Evolutionary conservation across 2,113 vertebrate species (phyloP).

Genomic region (Chionodraco myersi): DNA sequence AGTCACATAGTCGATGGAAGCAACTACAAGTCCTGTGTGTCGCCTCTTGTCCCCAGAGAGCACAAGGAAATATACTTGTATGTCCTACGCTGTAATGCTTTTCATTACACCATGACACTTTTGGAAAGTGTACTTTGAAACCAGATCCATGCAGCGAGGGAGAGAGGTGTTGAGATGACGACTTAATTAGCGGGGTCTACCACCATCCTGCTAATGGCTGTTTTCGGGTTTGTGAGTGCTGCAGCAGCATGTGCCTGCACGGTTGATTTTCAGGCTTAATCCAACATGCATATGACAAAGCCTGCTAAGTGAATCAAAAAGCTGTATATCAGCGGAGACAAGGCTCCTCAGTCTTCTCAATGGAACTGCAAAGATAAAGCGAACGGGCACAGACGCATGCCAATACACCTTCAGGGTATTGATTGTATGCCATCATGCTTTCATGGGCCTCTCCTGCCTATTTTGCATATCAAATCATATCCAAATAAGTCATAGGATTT

Average conservation of each 20-base stretch:
- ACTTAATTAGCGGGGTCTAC: constrained; percentile 61
- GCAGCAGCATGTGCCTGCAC: constrained; percentile 7
- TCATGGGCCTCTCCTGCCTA: constrained; percentile 37
- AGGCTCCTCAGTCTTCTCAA: constrained; percentile 61
- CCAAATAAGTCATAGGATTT: constrained; percentile 35
- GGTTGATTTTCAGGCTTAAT: constrained; percentile 67
- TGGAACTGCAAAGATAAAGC: constrained; percentile 49
- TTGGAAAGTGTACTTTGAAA: constrained; percentile 44
- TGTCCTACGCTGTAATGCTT: constrained; percentile 20
- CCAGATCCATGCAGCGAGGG: constrained; percentile 27
- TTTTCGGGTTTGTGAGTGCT: constrained; percentile 37
- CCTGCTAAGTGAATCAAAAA: constrained; percentile 76
- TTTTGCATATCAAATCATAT: constrained; percentile 47
- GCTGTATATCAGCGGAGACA: constrained; percentile 66
- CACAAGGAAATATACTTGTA: constrained; percentile 27
- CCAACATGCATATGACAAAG: constrained; percentile 72
- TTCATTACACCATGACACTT: constrained; percentile 23
- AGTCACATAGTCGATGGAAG: constrained; percentile 57
- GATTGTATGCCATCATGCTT: constrained; percentile 51
- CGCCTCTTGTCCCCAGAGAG: constrained; percentile 47
- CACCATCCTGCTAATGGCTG: constrained; percentile 48
- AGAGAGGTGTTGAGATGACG: constrained; percentile 62
- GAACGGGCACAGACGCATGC: constrained; percentile 46
- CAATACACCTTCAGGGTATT: constrained; percentile 45
- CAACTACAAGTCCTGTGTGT: constrained; percentile 52